phyloP scores from a whole-genome alignment of 2,113 vertebrate species.

The Sceloporus tristichus region DNA sequence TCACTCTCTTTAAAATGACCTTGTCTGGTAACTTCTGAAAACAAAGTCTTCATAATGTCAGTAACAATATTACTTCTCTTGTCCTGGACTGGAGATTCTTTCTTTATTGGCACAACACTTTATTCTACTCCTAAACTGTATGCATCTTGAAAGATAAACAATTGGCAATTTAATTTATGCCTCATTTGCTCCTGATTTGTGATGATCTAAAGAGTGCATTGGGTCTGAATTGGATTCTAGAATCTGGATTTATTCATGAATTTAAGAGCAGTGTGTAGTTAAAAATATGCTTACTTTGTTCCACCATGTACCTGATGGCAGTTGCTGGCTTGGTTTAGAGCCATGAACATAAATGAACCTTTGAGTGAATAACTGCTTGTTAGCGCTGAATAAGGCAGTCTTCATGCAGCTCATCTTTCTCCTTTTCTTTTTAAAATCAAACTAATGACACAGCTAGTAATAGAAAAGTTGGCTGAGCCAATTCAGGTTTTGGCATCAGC shows the following conservation, averaged over 20 bases:
- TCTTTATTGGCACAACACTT: background rate
- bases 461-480: constrained; percentile 37
- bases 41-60: background rate
- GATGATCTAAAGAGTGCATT: constrained; percentile 4
- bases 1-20: background rate
- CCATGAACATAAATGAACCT: constrained; percentile 54
- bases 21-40: background rate
- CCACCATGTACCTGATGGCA: constrained; percentile 35
- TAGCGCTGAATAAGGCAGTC: constrained; percentile 43
- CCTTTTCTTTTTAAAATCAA: constrained; percentile 18
- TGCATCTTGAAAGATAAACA: background rate
- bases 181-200: background rate
- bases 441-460: constrained; percentile 49
- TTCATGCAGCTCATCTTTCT: constrained; percentile 56
- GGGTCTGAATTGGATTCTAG: constrained; percentile 24
- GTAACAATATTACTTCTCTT: background rate
- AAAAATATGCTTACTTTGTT: constrained; percentile 52
- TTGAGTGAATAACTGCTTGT: constrained; percentile 60
- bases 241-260: constrained; percentile 48
- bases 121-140: background rate
- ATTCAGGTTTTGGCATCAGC: constrained; percentile 38
- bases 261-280: constrained; percentile 47
- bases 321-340: constrained; percentile 55
- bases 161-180: constrained; percentile 1
- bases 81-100: background rate